Evolutionary conservation across 2,888 invertebrate genomes (phyloP), one percentile per base, ranked within the genome.

Genomic region (Lissocephala sabroskyi): DNA sequence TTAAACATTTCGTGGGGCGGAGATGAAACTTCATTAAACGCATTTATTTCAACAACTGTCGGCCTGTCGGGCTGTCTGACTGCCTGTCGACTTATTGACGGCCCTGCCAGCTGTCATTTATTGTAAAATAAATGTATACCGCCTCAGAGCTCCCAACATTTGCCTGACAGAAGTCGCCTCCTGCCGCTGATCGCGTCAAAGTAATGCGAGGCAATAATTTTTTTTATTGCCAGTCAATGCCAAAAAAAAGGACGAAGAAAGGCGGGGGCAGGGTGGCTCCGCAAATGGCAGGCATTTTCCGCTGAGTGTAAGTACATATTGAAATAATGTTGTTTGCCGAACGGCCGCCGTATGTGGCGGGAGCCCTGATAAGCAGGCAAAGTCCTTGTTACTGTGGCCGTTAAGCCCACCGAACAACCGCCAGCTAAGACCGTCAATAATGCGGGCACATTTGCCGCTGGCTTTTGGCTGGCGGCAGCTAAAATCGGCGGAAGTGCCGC

Each of bases 21-120:
- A n/a, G 40, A 35, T 52, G 49, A 57, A 62, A 74, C 66, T 74
- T 65, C 62, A 74, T 67, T 70, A 67, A 67, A 59, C 68, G 59
- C 50, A 41, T 59, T 68, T 68, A 64, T 59, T 56, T 62, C 47
- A 48, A 35, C 53, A 43, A 55, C 42, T 54, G 51, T 39, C 54
- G 35, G 45, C 2, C n/a, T 18, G 39, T 16, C 18, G 4, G 13
- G 7, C 3, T 19, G 19, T 18, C 47, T 52, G 51, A 50, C 62
- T 49, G 55, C 50, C 50, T 36, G 41, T 59, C 40, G 64, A 48
- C 51, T 58, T 58, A 53, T 49, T 17, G 30, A 30, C 30, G 10
- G 30, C 30, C 30, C 19, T 16, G 37, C 18, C 18, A 37, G 19
- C 37, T 37, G 37, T 7, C 16, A 26, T 26, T 28, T 28, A 40